phyloP scores from a whole-genome alignment of 30 jellyfish, hydroid and myxozoan genomes.

The Aurelia sp. region DNA sequence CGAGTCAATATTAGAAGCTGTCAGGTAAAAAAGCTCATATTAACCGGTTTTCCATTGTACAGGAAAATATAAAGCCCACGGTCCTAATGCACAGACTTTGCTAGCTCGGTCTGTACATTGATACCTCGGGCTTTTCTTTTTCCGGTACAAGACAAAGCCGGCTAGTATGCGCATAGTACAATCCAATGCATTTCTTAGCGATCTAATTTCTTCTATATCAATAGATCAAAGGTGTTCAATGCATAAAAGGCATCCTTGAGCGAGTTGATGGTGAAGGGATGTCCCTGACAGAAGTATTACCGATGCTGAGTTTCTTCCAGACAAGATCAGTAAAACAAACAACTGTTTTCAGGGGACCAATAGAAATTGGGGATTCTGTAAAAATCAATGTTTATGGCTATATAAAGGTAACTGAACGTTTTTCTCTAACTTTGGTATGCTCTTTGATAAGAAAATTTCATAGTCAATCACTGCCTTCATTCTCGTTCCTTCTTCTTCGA shows the following conservation, averaged over 20 bases:
- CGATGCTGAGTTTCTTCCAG: conserved; percentile 93
- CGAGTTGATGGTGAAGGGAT: conserved; percentile 90
- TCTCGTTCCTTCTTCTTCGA: no score
- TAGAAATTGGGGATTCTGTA: conserved; percentile 85
- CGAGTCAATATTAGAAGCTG: no score
- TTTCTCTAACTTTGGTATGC: not conserved
- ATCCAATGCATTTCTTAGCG: no score
- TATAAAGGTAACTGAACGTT: conserved; percentile 69
- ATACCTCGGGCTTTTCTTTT: no score
- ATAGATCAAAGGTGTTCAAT: conserved; percentile 76
- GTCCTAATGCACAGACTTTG: no score
- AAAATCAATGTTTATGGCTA: conserved; percentile 87
- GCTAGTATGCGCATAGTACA: no score
- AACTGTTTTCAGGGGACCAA: conserved; percentile 94
- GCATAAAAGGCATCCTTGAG: conserved; percentile 77
- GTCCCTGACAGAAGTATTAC: conserved; percentile 88
- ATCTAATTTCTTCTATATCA: not conserved
- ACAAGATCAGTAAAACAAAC: conserved; percentile 87
- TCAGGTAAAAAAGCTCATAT: no score
- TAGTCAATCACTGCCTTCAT: no score
- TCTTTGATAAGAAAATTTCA: not conserved
- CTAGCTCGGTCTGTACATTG: no score
- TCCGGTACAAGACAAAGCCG: no score
- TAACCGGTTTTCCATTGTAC: no score
- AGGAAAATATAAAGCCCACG: no score